A percentile compares a stretch with the other conserved stretches of the same genome.
Conservation (phyloP, 2,797 vertebrate species). For the Mareca strepera region DNA sequence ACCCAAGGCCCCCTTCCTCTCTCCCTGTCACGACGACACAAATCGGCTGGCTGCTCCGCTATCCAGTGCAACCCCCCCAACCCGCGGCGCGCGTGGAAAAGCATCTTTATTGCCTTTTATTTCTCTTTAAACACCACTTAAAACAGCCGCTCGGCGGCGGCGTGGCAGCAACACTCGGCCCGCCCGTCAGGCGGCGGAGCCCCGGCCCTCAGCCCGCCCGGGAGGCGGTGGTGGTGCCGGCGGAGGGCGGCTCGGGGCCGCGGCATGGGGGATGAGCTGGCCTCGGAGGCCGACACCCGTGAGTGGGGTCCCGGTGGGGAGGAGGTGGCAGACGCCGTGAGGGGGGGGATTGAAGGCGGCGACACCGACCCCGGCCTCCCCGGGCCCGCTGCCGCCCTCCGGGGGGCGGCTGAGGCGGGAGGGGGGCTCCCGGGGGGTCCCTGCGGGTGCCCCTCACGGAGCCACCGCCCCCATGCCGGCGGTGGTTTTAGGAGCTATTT, state of each 20-base stretch:
- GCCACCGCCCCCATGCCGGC: neutral
- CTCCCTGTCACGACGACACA: neutral
- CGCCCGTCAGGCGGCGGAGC: neutral
- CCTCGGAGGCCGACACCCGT: conserved; percentile 34
- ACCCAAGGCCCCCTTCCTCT: neutral
- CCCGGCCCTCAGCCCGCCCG: neutral
- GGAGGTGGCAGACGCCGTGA: neutral
- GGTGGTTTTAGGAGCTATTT: neutral
- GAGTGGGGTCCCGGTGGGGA: neutral
- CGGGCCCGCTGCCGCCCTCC: neutral
- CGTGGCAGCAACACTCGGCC: neutral
- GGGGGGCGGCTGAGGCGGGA: neutral
- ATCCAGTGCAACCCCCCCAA: neutral
- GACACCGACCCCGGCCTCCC: too few relatives aligned
- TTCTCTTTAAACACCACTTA: neutral
- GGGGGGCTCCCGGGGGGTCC: neutral
- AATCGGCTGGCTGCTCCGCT: neutral
- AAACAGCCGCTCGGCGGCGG: neutral
- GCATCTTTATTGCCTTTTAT: fast-evolving
- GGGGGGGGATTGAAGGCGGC: neutral
- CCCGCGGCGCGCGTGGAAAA: fast-evolving
- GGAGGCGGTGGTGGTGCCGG: neutral
- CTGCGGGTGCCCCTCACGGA: neutral
- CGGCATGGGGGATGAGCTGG: neutral
- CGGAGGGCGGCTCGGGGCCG: too few relatives aligned